These are phyloP conservation scores for Drosophila azteca DNA, from an alignment of 1,140 invertebrate genomes.

Conservation along the genomic window DNA sequence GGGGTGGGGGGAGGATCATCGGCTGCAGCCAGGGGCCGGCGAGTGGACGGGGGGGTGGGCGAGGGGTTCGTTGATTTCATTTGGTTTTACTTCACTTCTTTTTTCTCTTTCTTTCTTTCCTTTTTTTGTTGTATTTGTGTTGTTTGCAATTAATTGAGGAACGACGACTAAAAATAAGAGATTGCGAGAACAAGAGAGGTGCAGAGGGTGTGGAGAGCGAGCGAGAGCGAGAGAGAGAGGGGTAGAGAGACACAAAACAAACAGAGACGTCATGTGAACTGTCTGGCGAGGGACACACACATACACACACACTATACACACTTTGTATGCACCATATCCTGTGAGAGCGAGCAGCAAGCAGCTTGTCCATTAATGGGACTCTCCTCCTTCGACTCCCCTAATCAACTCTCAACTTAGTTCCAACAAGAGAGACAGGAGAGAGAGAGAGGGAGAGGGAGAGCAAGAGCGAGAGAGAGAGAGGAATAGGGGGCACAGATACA, in stretches of 20 bases:
- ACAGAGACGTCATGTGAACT: slow-evolving; percentile 80
- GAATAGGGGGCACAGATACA: not conserved
- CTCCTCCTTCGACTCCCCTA: slow-evolving; percentile 45
- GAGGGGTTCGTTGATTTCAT: slow-evolving; percentile 70
- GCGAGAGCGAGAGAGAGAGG: not conserved
- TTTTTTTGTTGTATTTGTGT: slow-evolving; percentile 27
- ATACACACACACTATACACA: not conserved
- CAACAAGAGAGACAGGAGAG: not conserved
- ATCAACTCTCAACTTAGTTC: slow-evolving; percentile 61
- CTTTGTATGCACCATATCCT: slow-evolving; percentile 68
- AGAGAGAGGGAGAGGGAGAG: too few relatives aligned
- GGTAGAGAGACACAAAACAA: slow-evolving; percentile 48
- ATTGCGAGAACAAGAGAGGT: slow-evolving; percentile 18
- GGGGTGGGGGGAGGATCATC: too few relatives aligned
- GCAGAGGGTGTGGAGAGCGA: not conserved
- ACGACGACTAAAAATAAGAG: slow-evolving; percentile 58
- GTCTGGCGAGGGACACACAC: slow-evolving; percentile 36
- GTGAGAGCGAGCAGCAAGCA: slow-evolving; percentile 32
- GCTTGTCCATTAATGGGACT: slow-evolving; percentile 71
- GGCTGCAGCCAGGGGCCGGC: not conserved
- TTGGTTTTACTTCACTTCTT: slow-evolving; percentile 59
- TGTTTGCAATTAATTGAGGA: slow-evolving; percentile 75
- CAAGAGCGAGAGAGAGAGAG: not conserved
- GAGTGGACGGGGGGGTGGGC: not conserved
- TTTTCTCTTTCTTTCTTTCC: slow-evolving; percentile 53